Conservation (phyloP, 2,797 vertebrate genomes). For the Adrianichthys oophorus region DNA sequence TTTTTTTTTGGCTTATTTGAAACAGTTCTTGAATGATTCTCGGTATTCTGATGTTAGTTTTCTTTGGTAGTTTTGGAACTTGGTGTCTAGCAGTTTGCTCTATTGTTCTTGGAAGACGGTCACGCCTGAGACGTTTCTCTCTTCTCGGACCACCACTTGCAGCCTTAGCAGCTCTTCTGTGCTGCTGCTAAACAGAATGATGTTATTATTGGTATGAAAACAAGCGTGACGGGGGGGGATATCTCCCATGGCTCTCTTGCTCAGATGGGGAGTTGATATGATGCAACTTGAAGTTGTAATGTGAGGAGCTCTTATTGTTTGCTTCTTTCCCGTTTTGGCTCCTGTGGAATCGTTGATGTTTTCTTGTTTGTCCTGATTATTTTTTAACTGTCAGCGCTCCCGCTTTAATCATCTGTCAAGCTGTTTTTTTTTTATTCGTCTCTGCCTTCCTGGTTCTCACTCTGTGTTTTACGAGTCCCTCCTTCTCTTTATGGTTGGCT, state of each 20-base stretch:
- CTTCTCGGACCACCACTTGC: slow-evolving; percentile 27
- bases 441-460: slow-evolving; percentile 13
- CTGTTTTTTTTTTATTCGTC: slow-evolving; percentile 9
- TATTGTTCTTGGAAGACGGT: no score
- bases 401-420: slow-evolving; percentile 37
- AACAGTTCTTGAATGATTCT: no score
- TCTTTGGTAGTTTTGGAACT: no score
- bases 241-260: slow-evolving; percentile 37
- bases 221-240: slow-evolving; percentile 41
- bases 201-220: slow-evolving; percentile 46
- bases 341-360: slow-evolving; percentile 15
- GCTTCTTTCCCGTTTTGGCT: slow-evolving; percentile 25
- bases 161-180: slow-evolving; percentile 18
- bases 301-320: slow-evolving; percentile 29
- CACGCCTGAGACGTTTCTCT: slow-evolving; percentile 17
- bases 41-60: no score
- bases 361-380: slow-evolving; percentile 16
- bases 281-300: slow-evolving; percentile 28
- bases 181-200: slow-evolving; percentile 39
- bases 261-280: slow-evolving; percentile 31
- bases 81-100: no score
- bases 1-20: no score
- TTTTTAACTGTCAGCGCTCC: slow-evolving; percentile 26
- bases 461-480: slow-evolving; percentile 27
- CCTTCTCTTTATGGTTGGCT: slow-evolving; percentile 26